Base-by-base conservation (phyloP, 1,140 invertebrate species). In the Drosophila bipectinata region DNA sequence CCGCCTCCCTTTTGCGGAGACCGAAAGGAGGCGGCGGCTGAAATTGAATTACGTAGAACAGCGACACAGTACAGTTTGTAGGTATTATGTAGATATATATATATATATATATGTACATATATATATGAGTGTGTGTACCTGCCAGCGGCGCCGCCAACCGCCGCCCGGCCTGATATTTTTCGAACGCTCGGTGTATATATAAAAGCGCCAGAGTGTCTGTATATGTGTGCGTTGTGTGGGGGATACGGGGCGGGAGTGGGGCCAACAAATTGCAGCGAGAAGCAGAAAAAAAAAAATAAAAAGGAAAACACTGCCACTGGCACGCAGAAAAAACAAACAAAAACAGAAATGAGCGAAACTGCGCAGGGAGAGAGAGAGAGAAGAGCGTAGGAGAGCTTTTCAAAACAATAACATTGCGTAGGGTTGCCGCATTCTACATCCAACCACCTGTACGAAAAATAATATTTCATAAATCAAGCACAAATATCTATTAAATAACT, bases 91-190 rank as follows among this genome's bases (percentile, higher is more conserved):
- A 54, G 12, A 30, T 9, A 39, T 8, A n/a, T 21, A 21, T 21
- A 21, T 21, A n/a, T 45, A 8, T 45, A 18, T n/a, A 18, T 45
- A 10, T 30, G n/a, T n/a, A n/a, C n/a, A n/a, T n/a, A n/a, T n/a
- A 21, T 69, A 49, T 73, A 34, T 34, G 8, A 34, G 32, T 9
- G 3, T 34, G 32, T 34, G 32, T 34, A 37, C 34, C 34, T 37
- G 34, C 34, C 55, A 14, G 44, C 44, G n/a, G 41, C 14, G n/a
- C 41, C 41, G 41, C 41, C 34, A 68, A 68, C 63, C 66, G 62
- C 62, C 62, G 68, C 68, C 68, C 68, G 68, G 71, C 68, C 68
- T 73, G 68, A 72, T 73, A 73, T 73, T 52, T 73, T 73, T 73
- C 58, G 52, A 52, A 74, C 71, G 71, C 71, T 57, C 18, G 61